A percentile compares a stretch with the other conserved stretches of the same genome.
phyloP scores from a whole-genome alignment of 1,140 invertebrate species.

The Mizuhopecten yessoensis region DNA sequence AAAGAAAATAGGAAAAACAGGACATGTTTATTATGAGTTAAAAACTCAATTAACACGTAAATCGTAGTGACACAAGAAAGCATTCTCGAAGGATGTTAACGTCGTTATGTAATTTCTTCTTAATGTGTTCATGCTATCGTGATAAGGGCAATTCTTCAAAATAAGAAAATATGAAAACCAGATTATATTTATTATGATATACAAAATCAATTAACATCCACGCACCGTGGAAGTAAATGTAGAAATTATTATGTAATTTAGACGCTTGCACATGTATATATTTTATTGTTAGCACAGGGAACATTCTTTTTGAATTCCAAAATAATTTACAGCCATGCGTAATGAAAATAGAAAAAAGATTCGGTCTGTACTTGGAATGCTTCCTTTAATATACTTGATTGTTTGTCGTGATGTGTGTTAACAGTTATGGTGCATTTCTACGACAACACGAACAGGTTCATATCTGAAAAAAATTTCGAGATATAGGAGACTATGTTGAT shows the following conservation, averaged over 20 bases:
- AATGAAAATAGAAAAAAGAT: background rate
- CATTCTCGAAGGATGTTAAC: background rate
- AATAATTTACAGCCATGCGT: constrained; percentile 16
- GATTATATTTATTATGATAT: constrained; percentile 20
- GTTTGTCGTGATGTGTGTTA: no score
- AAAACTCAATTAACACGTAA: constrained; percentile 39
- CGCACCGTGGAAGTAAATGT: background rate
- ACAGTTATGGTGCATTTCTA: no score
- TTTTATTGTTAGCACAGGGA: background rate
- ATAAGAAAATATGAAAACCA: constrained; percentile 4
- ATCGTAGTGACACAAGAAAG: background rate
- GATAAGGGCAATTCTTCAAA: background rate
- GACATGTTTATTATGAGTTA: constrained; percentile 34
- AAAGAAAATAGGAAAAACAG: background rate
- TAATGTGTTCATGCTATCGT: constrained; percentile 8
- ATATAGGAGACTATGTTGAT: no score
- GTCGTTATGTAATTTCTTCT: background rate
- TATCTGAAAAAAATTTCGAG: no score
- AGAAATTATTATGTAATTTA: constrained; percentile 5
- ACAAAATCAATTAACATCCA: constrained; percentile 35
- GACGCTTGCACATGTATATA: background rate
- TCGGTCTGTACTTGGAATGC: no score
- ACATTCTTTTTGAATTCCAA: background rate
- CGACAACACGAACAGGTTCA: no score
- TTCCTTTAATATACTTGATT: no score